A percentile compares a stretch with the other conserved stretches of the same genome.
Conservation (phyloP, 1,140 invertebrate genomes). For the Brachionus rotundiformis region DNA sequence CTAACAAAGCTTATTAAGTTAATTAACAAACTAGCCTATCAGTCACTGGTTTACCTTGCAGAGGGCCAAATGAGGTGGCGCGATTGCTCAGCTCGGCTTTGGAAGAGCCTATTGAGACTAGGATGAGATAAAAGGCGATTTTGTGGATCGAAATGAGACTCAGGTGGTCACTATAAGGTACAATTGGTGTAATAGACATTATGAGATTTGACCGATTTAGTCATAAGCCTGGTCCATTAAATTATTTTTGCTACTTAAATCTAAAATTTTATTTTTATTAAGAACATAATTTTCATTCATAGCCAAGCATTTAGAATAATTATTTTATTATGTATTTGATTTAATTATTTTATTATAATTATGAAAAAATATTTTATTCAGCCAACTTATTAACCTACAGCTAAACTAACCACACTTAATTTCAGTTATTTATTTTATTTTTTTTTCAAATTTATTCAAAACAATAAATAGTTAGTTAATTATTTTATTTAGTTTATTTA, state of each 20-base stretch:
- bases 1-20: not conserved
- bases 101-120: not conserved
- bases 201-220: not conserved
- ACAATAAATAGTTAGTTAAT: no score
- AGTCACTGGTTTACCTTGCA: not conserved
- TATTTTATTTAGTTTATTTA: no score
- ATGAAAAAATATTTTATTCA: not conserved
- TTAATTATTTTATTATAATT: not conserved
- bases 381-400: not conserved
- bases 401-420: no score
- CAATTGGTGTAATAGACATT: not conserved
- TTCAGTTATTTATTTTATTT: no score
- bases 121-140: not conserved
- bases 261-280: not conserved
- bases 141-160: not conserved
- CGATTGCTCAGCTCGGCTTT: not conserved
- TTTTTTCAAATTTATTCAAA: no score
- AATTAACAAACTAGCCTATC: no score
- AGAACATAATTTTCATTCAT: not conserved
- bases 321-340: not conserved
- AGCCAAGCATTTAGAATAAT: not conserved
- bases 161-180: not conserved
- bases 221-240: not conserved
- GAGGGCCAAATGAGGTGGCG: not conserved
- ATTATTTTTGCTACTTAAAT: not conserved